Conservation (phyloP, 2,888 invertebrate genomes). For the Lepidochrysops patricia region DNA sequence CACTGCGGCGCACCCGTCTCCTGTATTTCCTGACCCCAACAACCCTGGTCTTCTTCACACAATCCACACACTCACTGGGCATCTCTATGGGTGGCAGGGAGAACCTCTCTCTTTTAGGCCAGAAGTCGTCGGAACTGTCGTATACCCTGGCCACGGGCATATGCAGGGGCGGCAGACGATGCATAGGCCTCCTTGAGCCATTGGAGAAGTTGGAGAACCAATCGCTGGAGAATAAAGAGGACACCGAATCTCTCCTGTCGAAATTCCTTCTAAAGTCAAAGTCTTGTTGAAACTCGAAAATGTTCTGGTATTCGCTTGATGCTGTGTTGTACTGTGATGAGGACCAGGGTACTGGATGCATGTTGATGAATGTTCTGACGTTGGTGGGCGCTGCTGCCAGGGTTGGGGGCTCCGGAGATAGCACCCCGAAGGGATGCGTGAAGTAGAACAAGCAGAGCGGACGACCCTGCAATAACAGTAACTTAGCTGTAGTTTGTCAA, state of each 20-base stretch:
- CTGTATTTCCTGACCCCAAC: conserved; percentile 24
- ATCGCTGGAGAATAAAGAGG: conserved; percentile 46
- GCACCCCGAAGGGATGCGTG: conserved; percentile 72
- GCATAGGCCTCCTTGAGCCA: conserved; percentile 33
- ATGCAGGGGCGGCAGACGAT: conserved; percentile 46
- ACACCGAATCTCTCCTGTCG: conserved; percentile 36
- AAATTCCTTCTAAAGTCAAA: too few relatives aligned
- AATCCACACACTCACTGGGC: conserved; percentile 30
- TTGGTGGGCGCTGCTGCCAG: conserved; percentile 25
- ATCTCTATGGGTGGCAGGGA: conserved; percentile 37
- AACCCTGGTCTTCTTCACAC: conserved; percentile 21
- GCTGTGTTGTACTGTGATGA: conserved; percentile 35
- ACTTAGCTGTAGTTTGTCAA: too few relatives aligned
- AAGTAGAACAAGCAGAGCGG: conserved; percentile 74
- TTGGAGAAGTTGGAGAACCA: conserved; percentile 46
- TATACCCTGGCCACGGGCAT: conserved; percentile 39
- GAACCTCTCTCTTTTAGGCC: conserved; percentile 37
- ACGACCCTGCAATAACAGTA: conserved; percentile 42
- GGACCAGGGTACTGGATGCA: conserved; percentile 41
- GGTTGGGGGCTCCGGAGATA: conserved; percentile 61
- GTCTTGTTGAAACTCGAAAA: conserved; percentile 30
- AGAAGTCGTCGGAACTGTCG: conserved; percentile 38
- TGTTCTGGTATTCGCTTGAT: conserved; percentile 34
- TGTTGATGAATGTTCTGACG: conserved; percentile 40
- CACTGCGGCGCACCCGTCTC: conserved; percentile 33